Conservation (phyloP, 2,113 vertebrate species). For the Odocoileus hemionus region DNA sequence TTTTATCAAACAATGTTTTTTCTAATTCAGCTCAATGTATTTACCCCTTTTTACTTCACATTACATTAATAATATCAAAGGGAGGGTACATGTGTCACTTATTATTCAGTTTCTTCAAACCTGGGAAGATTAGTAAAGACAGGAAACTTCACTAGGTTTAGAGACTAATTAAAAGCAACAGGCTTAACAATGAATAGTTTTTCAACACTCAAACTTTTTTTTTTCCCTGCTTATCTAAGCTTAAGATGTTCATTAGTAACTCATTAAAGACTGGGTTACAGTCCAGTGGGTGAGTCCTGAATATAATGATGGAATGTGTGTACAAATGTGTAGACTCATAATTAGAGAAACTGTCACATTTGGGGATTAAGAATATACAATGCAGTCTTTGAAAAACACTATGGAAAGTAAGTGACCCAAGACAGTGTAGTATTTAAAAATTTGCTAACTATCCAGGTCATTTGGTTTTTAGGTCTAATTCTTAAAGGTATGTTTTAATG, state of each 20-base stretch:
- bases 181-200: conserved; percentile 52
- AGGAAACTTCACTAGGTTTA: conserved; percentile 26
- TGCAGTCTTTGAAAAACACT: conserved; percentile 36
- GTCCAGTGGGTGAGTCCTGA: conserved; percentile 47
- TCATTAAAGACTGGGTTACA: conserved; percentile 69
- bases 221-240: conserved; percentile 53
- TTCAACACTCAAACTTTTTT: conserved; percentile 39
- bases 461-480: conserved; percentile 48
- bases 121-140: background rate
- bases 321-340: conserved; percentile 39
- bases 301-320: conserved; percentile 45
- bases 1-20: conserved; percentile 6
- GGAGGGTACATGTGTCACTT: background rate
- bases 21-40: background rate
- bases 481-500: conserved; percentile 63
- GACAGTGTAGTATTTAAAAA: conserved; percentile 8
- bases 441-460: conserved; percentile 48
- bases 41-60: background rate
- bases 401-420: conserved; percentile 53
- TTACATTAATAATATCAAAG: conserved; percentile 27
- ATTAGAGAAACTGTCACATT: conserved; percentile 65
- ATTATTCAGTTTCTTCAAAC: background rate
- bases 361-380: conserved; percentile 59
- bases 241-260: conserved; percentile 69
- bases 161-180: conserved; percentile 63